Conservation (phyloP, 2,113 vertebrate species). For the Sinocyclocheilus anshuiensis region DNA sequence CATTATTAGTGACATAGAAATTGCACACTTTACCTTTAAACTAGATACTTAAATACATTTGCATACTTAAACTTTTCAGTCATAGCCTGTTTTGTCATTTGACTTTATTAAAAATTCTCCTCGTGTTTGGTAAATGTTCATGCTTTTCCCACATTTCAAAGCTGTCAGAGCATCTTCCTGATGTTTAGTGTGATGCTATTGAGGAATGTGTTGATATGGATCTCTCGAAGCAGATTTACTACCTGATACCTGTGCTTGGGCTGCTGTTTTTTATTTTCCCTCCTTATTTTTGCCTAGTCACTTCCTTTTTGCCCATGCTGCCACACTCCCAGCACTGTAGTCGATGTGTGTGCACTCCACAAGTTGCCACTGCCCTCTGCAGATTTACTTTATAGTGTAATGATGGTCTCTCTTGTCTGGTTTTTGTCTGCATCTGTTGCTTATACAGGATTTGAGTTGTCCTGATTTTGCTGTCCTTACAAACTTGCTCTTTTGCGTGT, state of each 20-base stretch:
- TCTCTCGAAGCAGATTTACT: conserved; percentile 56
- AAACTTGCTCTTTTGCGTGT: neutral
- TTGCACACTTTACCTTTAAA: conserved; percentile 9
- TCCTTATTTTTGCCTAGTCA: conserved; percentile 73
- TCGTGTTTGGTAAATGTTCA: neutral
- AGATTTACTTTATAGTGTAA: neutral
- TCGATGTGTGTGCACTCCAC: neutral
- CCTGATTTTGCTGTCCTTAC: neutral
- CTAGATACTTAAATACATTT: neutral
- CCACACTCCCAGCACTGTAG: conserved; percentile 64
- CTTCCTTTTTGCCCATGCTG: conserved; percentile 71
- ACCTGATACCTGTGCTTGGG: conserved; percentile 61
- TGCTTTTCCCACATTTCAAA: neutral
- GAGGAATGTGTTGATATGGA: conserved; percentile 80
- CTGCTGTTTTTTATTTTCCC: conserved; percentile 59
- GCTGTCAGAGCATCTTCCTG: neutral
- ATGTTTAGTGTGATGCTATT: neutral
- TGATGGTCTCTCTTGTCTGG: neutral
- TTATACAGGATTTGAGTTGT: neutral
- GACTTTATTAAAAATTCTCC: neutral
- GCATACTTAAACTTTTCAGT: neutral
- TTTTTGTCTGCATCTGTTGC: conserved; percentile 13
- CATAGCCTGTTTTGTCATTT: neutral
- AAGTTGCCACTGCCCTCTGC: neutral
- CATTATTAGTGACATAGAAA: neutral